A percentile compares a stretch with the other conserved stretches of the same genome.
Evolutionary conservation across 2,888 invertebrate species (phyloP).

Genomic region (Strigamia crassipes): DNA sequence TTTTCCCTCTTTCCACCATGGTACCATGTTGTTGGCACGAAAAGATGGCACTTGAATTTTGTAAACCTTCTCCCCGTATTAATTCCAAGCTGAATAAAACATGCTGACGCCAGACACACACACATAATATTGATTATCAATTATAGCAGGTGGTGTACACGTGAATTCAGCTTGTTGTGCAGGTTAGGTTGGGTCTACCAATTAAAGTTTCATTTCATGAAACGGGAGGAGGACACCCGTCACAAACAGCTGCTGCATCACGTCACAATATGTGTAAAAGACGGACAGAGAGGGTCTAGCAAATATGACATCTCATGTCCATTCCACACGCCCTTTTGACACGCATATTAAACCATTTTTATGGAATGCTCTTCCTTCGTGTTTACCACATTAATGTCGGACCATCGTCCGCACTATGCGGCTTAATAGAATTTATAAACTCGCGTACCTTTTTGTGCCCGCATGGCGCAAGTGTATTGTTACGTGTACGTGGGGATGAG

Average conservation of each 20-base stretch:
- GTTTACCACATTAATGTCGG: too few relatives aligned
- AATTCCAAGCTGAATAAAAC: constrained; percentile 19
- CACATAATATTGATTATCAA: constrained; percentile 27
- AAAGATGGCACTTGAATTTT: not conserved
- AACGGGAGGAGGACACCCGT: constrained; percentile 33
- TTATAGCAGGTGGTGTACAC: constrained; percentile 34
- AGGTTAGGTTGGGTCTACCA: constrained; percentile 26
- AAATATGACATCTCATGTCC: not conserved
- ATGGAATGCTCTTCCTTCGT: not conserved
- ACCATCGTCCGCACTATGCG: too few relatives aligned
- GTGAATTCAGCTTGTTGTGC: constrained; percentile 19
- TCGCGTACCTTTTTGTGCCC: too few relatives aligned
- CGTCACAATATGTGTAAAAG: constrained; percentile 12
- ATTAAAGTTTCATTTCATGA: constrained; percentile 29
- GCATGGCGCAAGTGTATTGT: too few relatives aligned
- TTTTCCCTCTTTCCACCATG: not conserved
- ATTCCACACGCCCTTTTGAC: not conserved
- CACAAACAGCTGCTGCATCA: constrained; percentile 7
- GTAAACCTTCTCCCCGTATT: not conserved
- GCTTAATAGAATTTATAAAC: too few relatives aligned
- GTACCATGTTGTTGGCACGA: not conserved
- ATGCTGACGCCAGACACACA: constrained; percentile 33
- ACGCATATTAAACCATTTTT: not conserved
- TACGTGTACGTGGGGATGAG: too few relatives aligned
- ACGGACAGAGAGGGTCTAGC: not conserved